Conservation (phyloP, 2,888 invertebrate genomes). For the Phengaris alcon region DNA sequence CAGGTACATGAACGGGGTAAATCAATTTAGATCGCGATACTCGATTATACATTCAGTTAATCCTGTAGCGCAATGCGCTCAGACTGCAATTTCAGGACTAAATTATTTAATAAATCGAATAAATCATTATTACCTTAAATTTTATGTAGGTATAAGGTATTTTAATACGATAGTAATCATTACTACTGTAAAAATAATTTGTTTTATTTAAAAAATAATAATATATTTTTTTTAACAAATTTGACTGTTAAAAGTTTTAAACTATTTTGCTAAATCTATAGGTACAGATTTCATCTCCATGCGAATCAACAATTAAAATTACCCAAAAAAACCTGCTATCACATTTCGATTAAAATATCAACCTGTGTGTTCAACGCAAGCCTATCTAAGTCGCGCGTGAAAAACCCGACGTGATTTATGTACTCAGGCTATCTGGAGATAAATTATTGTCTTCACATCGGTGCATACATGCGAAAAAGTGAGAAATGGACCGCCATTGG, state of each 20-base stretch:
- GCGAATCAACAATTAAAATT: too few relatives aligned
- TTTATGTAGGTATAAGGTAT: too few relatives aligned
- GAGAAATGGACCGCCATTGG: slow-evolving; percentile 48
- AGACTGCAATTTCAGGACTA: background rate
- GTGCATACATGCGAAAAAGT: slow-evolving; percentile 62
- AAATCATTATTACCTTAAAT: background rate
- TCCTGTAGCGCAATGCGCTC: background rate
- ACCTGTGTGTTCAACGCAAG: slow-evolving; percentile 40
- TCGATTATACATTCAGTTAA: slow-evolving; percentile 15
- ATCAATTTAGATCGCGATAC: background rate
- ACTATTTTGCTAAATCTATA: too few relatives aligned
- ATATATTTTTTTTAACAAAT: too few relatives aligned
- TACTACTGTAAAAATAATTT: too few relatives aligned
- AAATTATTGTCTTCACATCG: slow-evolving; percentile 61
- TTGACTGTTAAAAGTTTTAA: too few relatives aligned
- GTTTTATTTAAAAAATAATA: too few relatives aligned
- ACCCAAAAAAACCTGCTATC: too few relatives aligned
- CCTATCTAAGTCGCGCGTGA: slow-evolving; percentile 51
- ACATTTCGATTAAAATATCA: slow-evolving; percentile 23
- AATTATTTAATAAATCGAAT: background rate
- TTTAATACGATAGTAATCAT: too few relatives aligned
- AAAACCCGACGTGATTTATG: slow-evolving; percentile 68
- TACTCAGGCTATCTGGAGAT: slow-evolving; percentile 62
- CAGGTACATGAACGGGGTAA: background rate
- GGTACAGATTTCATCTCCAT: too few relatives aligned